Conservation (phyloP, 2,113 vertebrate genomes). For the Cathartes aura region DNA sequence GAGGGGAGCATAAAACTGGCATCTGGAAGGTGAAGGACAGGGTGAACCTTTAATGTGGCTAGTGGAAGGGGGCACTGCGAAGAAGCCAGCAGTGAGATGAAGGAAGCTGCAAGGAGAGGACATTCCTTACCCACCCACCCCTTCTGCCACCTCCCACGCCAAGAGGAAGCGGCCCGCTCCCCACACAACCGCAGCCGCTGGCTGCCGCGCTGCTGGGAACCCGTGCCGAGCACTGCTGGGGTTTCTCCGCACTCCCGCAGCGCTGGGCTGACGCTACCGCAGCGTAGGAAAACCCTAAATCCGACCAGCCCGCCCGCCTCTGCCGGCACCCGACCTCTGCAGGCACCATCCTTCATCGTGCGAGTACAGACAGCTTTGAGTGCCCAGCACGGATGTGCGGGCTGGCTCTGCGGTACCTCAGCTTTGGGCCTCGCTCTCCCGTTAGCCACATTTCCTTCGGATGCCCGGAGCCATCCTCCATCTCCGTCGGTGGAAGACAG, state of each 20-base stretch:
- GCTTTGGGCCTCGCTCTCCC: background rate
- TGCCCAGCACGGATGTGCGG: rapidly evolving
- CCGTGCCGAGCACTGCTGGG: rapidly evolving
- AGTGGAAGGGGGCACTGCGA: background rate
- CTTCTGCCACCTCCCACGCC: background rate
- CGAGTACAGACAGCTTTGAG: rapidly evolving
- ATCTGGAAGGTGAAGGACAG: background rate
- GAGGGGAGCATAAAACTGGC: background rate
- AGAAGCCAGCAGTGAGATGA: background rate
- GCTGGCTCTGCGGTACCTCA: background rate
- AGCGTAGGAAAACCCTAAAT: rapidly evolving
- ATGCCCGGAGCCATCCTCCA: rapidly evolving
- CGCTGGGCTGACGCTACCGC: background rate
- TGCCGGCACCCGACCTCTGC: background rate
- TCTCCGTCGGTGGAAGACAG: rapidly evolving
- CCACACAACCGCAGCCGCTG: background rate
- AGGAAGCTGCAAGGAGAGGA: background rate
- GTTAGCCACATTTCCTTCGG: rapidly evolving
- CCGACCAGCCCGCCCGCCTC: rapidly evolving
- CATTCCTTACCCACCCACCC: background rate
- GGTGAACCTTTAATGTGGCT: background rate
- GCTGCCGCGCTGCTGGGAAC: background rate
- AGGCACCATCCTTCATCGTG: rapidly evolving
- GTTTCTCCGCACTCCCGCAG: rapidly evolving
- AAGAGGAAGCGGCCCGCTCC: background rate